Percentiles rank a stretch among this genome's conserved stretches.
Conservation (phyloP, 2,113 vertebrate species). For the Petroica traversi region DNA sequence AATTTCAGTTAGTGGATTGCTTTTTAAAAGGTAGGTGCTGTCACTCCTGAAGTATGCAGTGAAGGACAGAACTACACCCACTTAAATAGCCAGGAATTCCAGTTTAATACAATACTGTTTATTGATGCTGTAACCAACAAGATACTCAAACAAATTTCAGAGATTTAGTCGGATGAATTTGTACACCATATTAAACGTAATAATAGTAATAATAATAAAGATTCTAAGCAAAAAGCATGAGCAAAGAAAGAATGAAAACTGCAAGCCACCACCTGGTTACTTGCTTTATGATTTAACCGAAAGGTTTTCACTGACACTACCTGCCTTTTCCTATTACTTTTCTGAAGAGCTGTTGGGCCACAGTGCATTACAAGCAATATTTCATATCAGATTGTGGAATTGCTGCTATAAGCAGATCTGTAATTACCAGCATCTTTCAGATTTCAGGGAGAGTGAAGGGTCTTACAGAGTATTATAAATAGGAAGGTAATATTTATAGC, state of each 20-base stretch:
- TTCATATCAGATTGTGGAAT: background rate
- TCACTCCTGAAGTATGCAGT: background rate
- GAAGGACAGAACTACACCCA: background rate
- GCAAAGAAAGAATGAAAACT: background rate
- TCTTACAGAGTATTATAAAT: background rate
- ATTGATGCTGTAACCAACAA: background rate
- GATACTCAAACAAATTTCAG: background rate
- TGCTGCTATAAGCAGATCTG: background rate
- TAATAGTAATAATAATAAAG: background rate
- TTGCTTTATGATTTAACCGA: background rate
- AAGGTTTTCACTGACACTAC: background rate
- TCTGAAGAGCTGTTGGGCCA: background rate
- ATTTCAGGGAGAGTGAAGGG: background rate
- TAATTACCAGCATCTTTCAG: background rate
- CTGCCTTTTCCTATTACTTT: background rate
- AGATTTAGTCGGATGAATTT: background rate
- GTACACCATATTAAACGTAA: background rate
- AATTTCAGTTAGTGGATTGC: background rate
- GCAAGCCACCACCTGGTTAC: background rate
- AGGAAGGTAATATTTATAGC: background rate
- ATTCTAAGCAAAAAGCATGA: background rate
- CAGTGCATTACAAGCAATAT: background rate
- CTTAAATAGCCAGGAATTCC: background rate
- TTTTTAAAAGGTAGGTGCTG: background rate
- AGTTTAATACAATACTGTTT: accelerated